Evolutionary conservation across 2,113 vertebrate genomes (phyloP).

Genomic region (Genyomyrus donnyi): DNA sequence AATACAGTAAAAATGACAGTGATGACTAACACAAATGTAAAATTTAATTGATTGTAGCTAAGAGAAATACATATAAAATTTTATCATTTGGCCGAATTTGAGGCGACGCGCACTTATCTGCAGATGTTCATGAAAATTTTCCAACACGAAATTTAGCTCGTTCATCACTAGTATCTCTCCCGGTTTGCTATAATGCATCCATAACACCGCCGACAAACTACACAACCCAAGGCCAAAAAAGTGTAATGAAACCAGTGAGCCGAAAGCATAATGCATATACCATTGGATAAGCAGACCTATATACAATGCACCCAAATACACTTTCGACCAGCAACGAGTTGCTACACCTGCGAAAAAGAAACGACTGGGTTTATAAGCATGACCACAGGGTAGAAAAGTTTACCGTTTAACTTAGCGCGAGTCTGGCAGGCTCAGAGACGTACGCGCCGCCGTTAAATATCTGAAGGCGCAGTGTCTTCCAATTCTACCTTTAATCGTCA

Average conservation of each 20-base stretch:
- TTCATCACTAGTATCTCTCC: not conserved
- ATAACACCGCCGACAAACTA: not conserved
- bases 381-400: not conserved
- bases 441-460: not conserved
- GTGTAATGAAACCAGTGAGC: not conserved
- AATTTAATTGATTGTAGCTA: not conserved
- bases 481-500: not conserved
- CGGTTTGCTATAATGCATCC: not conserved
- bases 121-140: not conserved
- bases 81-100: not conserved
- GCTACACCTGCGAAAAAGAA: not conserved
- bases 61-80: not conserved
- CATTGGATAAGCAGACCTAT: not conserved
- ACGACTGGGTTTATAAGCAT: not conserved
- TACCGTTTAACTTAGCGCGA: not conserved
- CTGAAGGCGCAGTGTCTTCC: not conserved
- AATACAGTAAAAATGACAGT: not conserved
- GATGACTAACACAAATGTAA: not conserved
- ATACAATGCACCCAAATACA: not conserved
- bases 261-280: not conserved
- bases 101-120: not conserved
- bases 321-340: not conserved
- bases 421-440: not conserved
- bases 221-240: not conserved
- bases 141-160: not conserved